A percentile compares a stretch with the other conserved stretches of the same genome.
phyloP scores from a whole-genome alignment of 2,797 vertebrate genomes.

The Coregonus ussuriensis region DNA sequence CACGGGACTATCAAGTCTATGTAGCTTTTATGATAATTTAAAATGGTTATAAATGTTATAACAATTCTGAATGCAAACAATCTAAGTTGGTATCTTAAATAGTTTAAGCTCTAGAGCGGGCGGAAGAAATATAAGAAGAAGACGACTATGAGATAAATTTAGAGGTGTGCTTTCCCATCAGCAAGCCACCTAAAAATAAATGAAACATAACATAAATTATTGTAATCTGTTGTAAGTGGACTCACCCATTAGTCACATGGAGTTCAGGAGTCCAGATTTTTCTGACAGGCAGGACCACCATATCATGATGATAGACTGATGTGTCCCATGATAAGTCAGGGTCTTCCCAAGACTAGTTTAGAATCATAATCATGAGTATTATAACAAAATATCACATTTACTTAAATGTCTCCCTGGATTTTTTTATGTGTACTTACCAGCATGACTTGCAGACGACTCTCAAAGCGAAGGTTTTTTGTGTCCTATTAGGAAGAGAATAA shows the following conservation, averaged over 20 bases:
- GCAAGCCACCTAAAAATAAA: not conserved
- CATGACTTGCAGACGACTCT: slow-evolving; percentile 48
- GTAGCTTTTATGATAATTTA: too few species aligned
- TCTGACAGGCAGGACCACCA: slow-evolving; percentile 62
- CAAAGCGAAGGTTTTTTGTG: slow-evolving; percentile 62
- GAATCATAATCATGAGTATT: not conserved
- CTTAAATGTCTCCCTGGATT: not conserved
- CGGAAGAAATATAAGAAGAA: too few species aligned
- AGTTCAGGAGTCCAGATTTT: slow-evolving; percentile 74
- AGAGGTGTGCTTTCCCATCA: too few species aligned
- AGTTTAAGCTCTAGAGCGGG: too few species aligned
- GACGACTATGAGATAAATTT: too few species aligned
- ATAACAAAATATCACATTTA: not conserved
- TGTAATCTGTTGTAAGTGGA: not conserved
- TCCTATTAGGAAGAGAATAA: slow-evolving; percentile 55
- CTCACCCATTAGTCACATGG: slow-evolving; percentile 70
- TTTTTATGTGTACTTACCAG: slow-evolving; percentile 52
- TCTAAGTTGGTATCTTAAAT: too few species aligned
- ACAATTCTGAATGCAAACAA: too few species aligned
- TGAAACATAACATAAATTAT: not conserved
- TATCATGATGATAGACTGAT: slow-evolving; percentile 38
- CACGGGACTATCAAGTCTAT: too few species aligned
- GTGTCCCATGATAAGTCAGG: slow-evolving; percentile 63
- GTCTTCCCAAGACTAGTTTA: slow-evolving; percentile 65
- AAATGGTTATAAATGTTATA: too few species aligned